Percentiles rank a stretch among this genome's conserved stretches.
Conservation (phyloP, 2,797 vertebrate species). For the Eulemur mongoz region DNA sequence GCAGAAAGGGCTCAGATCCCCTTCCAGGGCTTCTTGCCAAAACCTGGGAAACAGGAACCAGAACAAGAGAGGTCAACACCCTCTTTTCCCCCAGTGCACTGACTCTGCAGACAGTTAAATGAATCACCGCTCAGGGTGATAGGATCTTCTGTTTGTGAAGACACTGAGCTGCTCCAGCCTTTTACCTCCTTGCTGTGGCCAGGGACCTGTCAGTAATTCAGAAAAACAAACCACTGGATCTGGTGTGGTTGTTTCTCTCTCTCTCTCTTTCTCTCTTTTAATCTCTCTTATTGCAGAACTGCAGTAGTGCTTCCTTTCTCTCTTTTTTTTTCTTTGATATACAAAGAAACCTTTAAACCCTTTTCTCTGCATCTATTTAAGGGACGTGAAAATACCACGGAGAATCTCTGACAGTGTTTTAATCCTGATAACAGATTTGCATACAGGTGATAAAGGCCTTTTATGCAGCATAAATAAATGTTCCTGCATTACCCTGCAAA, state of each 20-base stretch:
- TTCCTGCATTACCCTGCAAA: not conserved
- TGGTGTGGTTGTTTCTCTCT: not conserved
- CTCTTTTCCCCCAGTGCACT: not conserved
- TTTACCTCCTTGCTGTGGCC: not conserved
- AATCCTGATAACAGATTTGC: conserved; percentile 47
- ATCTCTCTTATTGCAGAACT: not conserved
- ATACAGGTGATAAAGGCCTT: conserved; percentile 46
- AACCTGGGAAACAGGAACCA: not conserved
- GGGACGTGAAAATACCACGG: conserved; percentile 32
- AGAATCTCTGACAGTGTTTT: conserved; percentile 30
- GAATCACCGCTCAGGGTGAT: not conserved
- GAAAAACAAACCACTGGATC: conserved; percentile 22
- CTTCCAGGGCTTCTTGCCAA: conserved; percentile 2
- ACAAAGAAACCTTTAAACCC: conserved; percentile 45
- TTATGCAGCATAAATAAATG: conserved; percentile 31
- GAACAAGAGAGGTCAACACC: not conserved
- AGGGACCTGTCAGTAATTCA: conserved; percentile 34
- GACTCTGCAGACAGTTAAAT: not conserved
- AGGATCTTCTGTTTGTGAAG: not conserved
- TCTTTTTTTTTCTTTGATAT: conserved; percentile 35
- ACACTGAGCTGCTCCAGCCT: not conserved
- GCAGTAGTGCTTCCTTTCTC: conserved; percentile 21
- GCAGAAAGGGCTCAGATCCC: not conserved
- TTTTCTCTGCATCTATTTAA: conserved; percentile 54
- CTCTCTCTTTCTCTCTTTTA: not conserved